A percentile compares a stretch with the other conserved stretches of the same genome.
Conservation (phyloP, 2,797 vertebrate genomes). For the Trichosurus vulpecula region DNA sequence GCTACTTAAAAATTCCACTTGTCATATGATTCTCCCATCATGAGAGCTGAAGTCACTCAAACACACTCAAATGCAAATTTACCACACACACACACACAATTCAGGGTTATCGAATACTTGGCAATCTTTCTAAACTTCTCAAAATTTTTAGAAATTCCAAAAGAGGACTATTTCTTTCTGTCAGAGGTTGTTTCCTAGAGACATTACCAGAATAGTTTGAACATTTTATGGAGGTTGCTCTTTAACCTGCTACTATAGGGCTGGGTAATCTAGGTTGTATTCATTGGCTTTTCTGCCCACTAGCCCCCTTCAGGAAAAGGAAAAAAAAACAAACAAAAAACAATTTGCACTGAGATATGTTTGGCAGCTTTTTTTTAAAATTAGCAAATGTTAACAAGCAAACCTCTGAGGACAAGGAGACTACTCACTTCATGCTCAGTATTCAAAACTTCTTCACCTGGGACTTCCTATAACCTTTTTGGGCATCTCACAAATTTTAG, state of each 20-base stretch:
- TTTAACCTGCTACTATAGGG: neutral
- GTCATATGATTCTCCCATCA: neutral
- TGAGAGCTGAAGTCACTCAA: neutral
- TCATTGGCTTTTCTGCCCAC: neutral
- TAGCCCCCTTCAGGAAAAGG: neutral
- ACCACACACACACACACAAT: neutral
- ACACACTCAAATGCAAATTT: neutral
- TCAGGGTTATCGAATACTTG: neutral
- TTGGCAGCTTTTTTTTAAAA: neutral
- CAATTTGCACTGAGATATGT: neutral
- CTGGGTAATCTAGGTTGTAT: neutral
- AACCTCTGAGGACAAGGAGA: neutral
- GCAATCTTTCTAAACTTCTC: neutral
- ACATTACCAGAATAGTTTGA: neutral
- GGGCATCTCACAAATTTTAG: neutral
- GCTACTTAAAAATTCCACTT: neutral
- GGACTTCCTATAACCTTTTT: neutral
- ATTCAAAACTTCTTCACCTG: neutral
- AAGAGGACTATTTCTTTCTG: neutral
- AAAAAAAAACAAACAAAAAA: neutral
- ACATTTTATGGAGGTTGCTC: neutral
- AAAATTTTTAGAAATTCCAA: neutral
- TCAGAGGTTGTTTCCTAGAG: neutral
- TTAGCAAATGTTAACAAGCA: neutral
- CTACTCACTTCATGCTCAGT: neutral